Evolutionary conservation across 2,113 vertebrate species (phyloP), one percentile per base, ranked within the genome.

Genomic region (Dromaius novaehollandiae): DNA sequence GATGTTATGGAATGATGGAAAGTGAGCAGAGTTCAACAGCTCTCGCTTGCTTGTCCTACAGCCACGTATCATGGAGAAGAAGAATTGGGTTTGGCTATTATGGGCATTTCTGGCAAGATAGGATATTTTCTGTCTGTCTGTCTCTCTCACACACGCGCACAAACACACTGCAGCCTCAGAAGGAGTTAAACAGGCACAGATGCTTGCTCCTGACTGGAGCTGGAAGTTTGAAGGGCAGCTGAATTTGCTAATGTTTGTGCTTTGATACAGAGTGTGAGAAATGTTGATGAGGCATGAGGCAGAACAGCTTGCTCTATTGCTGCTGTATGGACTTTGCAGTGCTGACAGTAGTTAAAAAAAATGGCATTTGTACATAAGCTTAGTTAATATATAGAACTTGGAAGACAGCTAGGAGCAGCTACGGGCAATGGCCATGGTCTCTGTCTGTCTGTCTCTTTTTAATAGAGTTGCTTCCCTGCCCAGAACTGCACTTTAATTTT

Each of bases 211-310:
- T 92, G 88, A 92, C 95, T 90, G 91, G 95, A 81, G 81, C 91
- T 88, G 88, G 71, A 92, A 94, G 96, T 97, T 64, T 95, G 96
- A 96, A 97, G 97, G 97, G 95, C 94, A 97, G 95, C 93, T 97
- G 93, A 97, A 92, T 97, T 96, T 93, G 95, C 92, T 97, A 96
- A 84, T 98, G 94, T 94, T 96, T 60, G 15, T 97, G 97, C 98
- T 98, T 98, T 97, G 96, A 90, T 97, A 94, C 91, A 74, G 94
- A 95, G 95, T 96, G 93, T 97, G 97, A 97, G 94, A 96, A 97
- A 97, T 97, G 97, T 97, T 98, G 97, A 97, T 97, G 97, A 97
- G 97, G 95, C 98, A 98, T 97, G 97, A 98, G 98, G 97, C 95
- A 95, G 98, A 98, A 98, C 98, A 98, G 98, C 98, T 98, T 98